Evolutionary conservation across 2,888 invertebrate species (phyloP).

Genomic region (Endomychus coccineus): DNA sequence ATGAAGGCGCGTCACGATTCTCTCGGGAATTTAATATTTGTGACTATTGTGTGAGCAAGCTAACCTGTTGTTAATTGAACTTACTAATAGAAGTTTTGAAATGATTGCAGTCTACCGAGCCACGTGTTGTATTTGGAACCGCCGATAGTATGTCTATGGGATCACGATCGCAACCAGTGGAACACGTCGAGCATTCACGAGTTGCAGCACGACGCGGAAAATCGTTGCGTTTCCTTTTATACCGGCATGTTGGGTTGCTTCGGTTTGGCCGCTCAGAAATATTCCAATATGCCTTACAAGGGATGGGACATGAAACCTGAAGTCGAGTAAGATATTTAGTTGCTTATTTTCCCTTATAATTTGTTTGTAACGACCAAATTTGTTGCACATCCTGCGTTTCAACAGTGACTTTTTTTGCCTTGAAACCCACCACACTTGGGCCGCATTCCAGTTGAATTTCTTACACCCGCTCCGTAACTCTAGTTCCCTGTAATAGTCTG

Average conservation of each 20-base stretch:
- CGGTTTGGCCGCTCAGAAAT: conserved; percentile 65
- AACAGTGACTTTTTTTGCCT: conserved; percentile 5
- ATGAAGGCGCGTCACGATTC: too few relatives aligned
- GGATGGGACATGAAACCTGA: conserved; percentile 77
- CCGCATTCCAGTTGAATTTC: too few relatives aligned
- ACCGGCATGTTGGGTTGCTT: conserved; percentile 61
- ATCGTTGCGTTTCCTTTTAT: conserved; percentile 67
- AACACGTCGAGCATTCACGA: conserved; percentile 34
- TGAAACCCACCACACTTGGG: too few relatives aligned
- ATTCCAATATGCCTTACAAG: conserved; percentile 77
- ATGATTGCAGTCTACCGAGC: conserved; percentile 31
- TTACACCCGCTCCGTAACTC: too few relatives aligned
- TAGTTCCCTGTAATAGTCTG: too few relatives aligned
- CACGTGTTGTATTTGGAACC: conserved; percentile 40
- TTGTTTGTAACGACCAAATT: too few relatives aligned
- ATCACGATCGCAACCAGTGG: conserved; percentile 32
- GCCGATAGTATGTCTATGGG: conserved; percentile 39
- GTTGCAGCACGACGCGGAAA: conserved; percentile 74
- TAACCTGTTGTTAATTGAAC: neutral
- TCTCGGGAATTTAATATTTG: too few relatives aligned
- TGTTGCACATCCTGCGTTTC: neutral
- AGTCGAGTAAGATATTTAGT: conserved; percentile 45
- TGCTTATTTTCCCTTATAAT: too few relatives aligned
- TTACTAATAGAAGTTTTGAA: neutral
- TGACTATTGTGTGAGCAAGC: too few relatives aligned